A percentile compares a stretch with the other conserved stretches of the same genome.
Evolutionary conservation across 2,888 invertebrate species (phyloP).

Genomic region (Tetrapedia diversipes): DNA sequence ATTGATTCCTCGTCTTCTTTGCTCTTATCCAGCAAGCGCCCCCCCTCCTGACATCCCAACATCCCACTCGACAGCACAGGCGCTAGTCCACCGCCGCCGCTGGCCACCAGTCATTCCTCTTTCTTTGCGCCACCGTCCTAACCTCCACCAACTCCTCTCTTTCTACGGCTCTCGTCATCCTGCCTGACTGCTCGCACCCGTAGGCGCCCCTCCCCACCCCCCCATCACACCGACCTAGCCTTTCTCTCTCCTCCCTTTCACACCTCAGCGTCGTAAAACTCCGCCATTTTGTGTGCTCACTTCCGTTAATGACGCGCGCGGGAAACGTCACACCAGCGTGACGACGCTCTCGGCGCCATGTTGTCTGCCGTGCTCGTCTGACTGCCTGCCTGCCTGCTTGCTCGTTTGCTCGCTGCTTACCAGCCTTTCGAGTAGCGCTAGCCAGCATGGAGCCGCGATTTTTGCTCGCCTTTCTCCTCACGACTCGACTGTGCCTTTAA

Average conservation of each 20-base stretch:
- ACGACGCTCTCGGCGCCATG: constrained; percentile 81
- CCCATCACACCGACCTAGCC: constrained; percentile 34
- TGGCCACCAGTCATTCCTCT: constrained; percentile 77
- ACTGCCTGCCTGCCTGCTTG: constrained; percentile 63
- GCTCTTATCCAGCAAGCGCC: constrained; percentile 47
- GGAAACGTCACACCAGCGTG: constrained; percentile 79
- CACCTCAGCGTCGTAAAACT: constrained; percentile 76
- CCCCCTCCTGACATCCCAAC: constrained; percentile 54
- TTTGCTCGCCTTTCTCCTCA: constrained; percentile 66
- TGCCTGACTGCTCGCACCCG: constrained; percentile 61
- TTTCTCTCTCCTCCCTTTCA: constrained; percentile 74
- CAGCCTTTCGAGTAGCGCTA: constrained; percentile 59
- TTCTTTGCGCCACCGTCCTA: constrained; percentile 75
- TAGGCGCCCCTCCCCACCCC: constrained; percentile 56
- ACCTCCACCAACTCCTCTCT: constrained; percentile 67
- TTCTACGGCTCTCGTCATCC: constrained; percentile 65
- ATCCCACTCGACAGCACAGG: constrained; percentile 59
- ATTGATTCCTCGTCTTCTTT: constrained; percentile 25
- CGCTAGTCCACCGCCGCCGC: constrained; percentile 69
- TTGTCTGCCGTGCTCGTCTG: constrained; percentile 80
- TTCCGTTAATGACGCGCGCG: constrained; percentile 81
- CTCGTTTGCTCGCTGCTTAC: constrained; percentile 41
- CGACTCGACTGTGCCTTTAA: constrained; percentile 34
- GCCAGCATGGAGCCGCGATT: constrained; percentile 62
- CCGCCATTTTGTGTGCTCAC: constrained; percentile 81